phyloP scores from a whole-genome alignment of 1,140 invertebrate genomes.

The Drosophila nikananu region DNA sequence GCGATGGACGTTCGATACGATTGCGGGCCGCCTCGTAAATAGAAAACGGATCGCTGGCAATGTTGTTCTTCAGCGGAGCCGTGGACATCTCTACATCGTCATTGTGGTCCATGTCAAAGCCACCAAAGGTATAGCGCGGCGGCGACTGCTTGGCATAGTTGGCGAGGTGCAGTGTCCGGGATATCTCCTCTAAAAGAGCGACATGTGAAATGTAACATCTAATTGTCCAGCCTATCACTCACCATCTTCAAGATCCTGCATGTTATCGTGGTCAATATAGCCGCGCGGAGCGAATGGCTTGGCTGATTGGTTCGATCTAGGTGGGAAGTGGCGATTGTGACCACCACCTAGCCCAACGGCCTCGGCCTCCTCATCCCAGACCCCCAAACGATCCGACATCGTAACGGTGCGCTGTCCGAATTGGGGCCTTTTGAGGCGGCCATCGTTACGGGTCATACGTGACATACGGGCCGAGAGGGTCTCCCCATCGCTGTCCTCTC shows the following conservation, averaged over 20 bases:
- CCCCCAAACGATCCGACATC: slow-evolving; percentile 35
- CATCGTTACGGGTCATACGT: slow-evolving; percentile 56
- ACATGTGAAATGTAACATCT: not conserved
- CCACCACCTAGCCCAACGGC: not conserved
- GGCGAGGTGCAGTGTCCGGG: slow-evolving; percentile 50
- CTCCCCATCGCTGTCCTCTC: not conserved
- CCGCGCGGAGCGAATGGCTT: slow-evolving; percentile 73
- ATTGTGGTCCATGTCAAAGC: slow-evolving; percentile 45
- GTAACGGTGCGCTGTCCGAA: slow-evolving; percentile 60
- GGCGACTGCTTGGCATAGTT: slow-evolving; percentile 48
- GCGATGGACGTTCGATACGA: slow-evolving; percentile 56
- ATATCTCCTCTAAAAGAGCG: slow-evolving; percentile 66
- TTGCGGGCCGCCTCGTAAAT: slow-evolving; percentile 75
- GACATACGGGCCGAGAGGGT: slow-evolving; percentile 33
- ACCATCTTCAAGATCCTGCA: slow-evolving; percentile 82
- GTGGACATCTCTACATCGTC: slow-evolving; percentile 50
- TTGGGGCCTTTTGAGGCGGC: slow-evolving; percentile 15
- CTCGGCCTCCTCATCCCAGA: slow-evolving; percentile 38
- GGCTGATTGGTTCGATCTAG: slow-evolving; percentile 29
- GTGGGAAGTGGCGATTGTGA: slow-evolving; percentile 1
- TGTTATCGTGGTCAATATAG: slow-evolving; percentile 82
- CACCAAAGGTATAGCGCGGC: slow-evolving; percentile 22
- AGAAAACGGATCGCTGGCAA: slow-evolving; percentile 69
- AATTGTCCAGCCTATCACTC: slow-evolving; percentile 15
- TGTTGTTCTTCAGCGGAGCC: slow-evolving; percentile 13